Evolutionary conservation across 2,888 invertebrate genomes (phyloP).

Genomic region (Drosophila peninsularis): DNA sequence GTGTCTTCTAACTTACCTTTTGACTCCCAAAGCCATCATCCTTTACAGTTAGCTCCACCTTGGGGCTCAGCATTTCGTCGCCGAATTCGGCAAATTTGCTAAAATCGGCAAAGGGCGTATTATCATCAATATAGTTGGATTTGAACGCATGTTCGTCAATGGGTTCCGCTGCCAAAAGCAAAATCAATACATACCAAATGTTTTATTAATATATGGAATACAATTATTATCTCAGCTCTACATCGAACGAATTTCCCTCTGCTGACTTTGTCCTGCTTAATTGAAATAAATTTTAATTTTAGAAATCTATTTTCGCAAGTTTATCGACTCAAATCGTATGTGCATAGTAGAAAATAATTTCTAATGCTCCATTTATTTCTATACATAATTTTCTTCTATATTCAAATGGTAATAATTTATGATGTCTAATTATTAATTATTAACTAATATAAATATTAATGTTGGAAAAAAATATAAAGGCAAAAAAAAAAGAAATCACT

Average conservation of each 20-base stretch:
- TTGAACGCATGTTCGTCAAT: conserved; percentile 70
- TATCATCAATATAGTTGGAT: conserved; percentile 71
- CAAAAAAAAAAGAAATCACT: not conserved
- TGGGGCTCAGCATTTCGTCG: conserved; percentile 67
- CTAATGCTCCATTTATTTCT: conserved; percentile 12
- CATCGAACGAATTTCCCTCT: conserved; percentile 25
- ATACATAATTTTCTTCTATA: conserved; percentile 9
- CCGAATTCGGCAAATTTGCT: conserved; percentile 62
- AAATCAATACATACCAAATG: conserved; percentile 7
- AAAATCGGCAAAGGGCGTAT: conserved; percentile 74
- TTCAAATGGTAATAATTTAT: not conserved
- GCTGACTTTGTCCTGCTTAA: conserved; percentile 32
- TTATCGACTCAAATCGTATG: conserved; percentile 39
- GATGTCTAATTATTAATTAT: too few relatives aligned
- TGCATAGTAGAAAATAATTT: conserved; percentile 28
- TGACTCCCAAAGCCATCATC: conserved; percentile 65
- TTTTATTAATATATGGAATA: conserved; percentile 9
- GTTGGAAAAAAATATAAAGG: not conserved
- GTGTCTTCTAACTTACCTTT: conserved; percentile 31
- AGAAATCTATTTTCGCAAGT: conserved; percentile 47
- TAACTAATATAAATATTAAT: too few relatives aligned
- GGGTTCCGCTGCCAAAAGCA: conserved; percentile 64
- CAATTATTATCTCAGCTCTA: conserved; percentile 17
- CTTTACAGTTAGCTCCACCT: conserved; percentile 65
- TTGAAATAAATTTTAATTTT: conserved; percentile 42